Evolutionary conservation across 2,888 invertebrate genomes (phyloP).

Genomic region (Dexiosoma caninum): DNA sequence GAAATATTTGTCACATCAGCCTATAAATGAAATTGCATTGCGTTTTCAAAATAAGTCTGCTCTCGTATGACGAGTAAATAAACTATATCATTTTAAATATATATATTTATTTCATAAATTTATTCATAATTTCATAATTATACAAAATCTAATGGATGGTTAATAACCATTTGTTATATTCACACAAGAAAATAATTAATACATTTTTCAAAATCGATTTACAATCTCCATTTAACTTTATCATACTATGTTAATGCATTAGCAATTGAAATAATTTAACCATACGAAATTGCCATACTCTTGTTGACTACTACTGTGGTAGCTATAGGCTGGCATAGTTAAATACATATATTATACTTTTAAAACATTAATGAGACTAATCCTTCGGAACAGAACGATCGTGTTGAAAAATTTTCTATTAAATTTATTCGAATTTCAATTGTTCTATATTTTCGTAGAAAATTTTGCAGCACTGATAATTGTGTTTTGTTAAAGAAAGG

Average conservation of each 20-base stretch:
- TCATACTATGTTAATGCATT: neutral
- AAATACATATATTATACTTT: neutral
- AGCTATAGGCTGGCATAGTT: constrained; percentile 17
- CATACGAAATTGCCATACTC: neutral
- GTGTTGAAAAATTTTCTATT: neutral
- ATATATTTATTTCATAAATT: constrained; percentile 36
- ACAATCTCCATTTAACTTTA: neutral
- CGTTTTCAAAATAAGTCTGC: no score
- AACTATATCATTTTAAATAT: neutral
- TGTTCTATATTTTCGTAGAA: neutral
- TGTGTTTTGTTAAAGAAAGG: neutral
- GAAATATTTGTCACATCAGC: no score
- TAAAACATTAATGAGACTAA: constrained; percentile 3
- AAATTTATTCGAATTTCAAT: neutral
- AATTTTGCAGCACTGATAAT: neutral
- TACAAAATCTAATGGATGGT: constrained; percentile 51
- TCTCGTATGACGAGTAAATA: no score
- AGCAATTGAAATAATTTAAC: neutral
- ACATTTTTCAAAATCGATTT: constrained; percentile 27
- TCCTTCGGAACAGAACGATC: neutral
- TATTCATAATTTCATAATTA: constrained; percentile 34
- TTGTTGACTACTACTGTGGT: constrained; percentile 8
- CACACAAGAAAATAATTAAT: constrained; percentile 8
- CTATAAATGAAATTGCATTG: no score
- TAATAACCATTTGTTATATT: no score